Evolutionary conservation across 2,797 vertebrate genomes (phyloP).

Genomic region (Serranus cabrilla): DNA sequence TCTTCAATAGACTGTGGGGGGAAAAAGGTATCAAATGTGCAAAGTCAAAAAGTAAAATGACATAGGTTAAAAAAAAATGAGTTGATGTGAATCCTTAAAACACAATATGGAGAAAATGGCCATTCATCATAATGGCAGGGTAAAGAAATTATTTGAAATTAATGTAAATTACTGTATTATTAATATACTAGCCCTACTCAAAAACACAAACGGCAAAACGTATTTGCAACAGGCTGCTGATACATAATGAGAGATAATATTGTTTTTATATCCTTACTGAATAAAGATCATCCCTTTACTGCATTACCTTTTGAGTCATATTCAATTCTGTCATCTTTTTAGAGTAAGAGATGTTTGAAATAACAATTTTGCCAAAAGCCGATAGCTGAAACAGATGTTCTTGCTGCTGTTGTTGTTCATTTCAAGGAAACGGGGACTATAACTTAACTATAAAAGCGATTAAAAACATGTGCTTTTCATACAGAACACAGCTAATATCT

Average conservation of each 20-base stretch:
- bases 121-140: neutral
- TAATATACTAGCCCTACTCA: neutral
- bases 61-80: neutral
- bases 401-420: no score
- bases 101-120: neutral
- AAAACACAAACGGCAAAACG: neutral
- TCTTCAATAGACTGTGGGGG: constrained; percentile 92
- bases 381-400: no score
- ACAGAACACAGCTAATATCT: no score
- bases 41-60: neutral
- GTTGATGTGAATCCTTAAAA: neutral
- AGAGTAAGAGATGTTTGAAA: neutral
- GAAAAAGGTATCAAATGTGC: neutral
- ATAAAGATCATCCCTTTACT: neutral
- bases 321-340: neutral
- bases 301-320: neutral
- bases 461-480: no score
- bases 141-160: neutral
- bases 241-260: neutral
- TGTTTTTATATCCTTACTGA: neutral
- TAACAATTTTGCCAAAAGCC: no score
- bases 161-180: neutral
- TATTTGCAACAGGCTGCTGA: neutral
- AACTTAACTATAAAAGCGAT: no score
- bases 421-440: no score